phyloP scores from a whole-genome alignment of 2,797 vertebrate genomes.

The Selene dorsalis region DNA sequence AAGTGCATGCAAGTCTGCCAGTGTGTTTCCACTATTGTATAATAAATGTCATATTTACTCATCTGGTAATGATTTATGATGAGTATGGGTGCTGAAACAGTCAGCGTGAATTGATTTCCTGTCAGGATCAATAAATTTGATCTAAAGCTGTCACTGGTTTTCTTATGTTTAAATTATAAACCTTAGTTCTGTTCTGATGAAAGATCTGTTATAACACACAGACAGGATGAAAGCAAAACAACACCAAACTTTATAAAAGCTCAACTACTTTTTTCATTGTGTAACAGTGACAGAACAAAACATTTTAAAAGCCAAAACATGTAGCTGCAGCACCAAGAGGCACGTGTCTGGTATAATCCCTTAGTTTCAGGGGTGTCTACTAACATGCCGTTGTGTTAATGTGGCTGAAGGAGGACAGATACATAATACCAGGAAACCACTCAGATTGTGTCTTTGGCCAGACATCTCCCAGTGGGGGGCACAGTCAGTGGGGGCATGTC shows the following conservation, averaged over 20 bases:
- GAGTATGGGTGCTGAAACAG: conserved; percentile 28
- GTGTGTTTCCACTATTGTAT: conserved; percentile 44
- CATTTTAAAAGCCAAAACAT: conserved; percentile 25
- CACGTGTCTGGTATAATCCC: conserved; percentile 1
- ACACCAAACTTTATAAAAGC: conserved; percentile 16
- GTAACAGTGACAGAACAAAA: conserved; percentile 18
- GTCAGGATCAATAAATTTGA: conserved; percentile 57
- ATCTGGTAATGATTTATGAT: conserved; percentile 47
- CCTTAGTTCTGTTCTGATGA: conserved; percentile 39
- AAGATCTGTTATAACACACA: conserved; percentile 52
- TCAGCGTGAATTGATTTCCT: conserved; percentile 52
- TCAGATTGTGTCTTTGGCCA: conserved; percentile 60
- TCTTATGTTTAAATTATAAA: conserved; percentile 68
- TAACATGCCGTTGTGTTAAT: conserved; percentile 35
- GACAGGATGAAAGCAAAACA: conserved; percentile 48
- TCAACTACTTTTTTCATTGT: conserved; percentile 26
- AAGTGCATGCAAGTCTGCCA: conserved; percentile 43
- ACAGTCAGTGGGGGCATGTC: conserved; percentile 62
- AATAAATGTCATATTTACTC: conserved; percentile 66
- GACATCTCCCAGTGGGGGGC: conserved; percentile 68
- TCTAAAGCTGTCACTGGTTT: conserved; percentile 43
- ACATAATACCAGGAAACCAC: conserved; percentile 46
- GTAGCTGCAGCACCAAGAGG: not conserved
- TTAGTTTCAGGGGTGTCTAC: conserved; percentile 24
- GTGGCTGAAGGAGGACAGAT: conserved; percentile 29